Conservation (phyloP, 2,888 invertebrate genomes). For the Scrobipalpa costella region DNA sequence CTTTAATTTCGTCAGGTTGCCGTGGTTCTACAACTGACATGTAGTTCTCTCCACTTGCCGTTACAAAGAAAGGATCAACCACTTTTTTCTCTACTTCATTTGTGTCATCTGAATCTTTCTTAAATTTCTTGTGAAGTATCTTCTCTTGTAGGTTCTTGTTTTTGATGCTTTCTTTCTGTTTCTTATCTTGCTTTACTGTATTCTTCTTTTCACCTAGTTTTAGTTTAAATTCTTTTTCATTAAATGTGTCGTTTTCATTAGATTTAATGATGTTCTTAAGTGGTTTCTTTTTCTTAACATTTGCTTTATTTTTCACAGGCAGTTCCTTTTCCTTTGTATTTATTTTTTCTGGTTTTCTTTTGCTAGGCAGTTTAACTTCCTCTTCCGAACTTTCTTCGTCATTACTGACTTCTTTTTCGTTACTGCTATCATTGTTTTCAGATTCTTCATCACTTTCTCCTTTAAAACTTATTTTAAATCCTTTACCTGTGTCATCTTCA, state of each 20-base stretch:
- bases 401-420: conserved; percentile 26
- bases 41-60: conserved; percentile 69
- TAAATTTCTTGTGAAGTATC: conserved; percentile 58
- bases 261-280: neutral
- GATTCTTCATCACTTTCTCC: conserved; percentile 25
- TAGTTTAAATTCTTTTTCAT: conserved; percentile 25
- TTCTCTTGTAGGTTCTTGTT: conserved; percentile 69
- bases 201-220: conserved; percentile 21
- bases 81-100: conserved; percentile 51
- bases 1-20: conserved; percentile 71
- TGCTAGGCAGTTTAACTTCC: conserved; percentile 23
- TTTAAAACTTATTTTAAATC: conserved; percentile 21
- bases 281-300: conserved; percentile 24
- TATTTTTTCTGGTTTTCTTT: conserved; percentile 20
- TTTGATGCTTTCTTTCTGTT: conserved; percentile 59
- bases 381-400: conserved; percentile 32
- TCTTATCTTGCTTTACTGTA: conserved; percentile 43
- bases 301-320: conserved; percentile 24
- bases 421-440: conserved; percentile 26
- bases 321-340: conserved; percentile 14
- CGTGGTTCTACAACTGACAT: conserved; percentile 71
- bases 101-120: conserved; percentile 48
- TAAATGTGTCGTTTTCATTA: conserved; percentile 7
- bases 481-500: conserved; percentile 34
- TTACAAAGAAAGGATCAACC: conserved; percentile 75